Percentiles rank a stretch among this genome's conserved stretches.
Conservation (phyloP, 2,888 invertebrate species). For the Acanthoscelides obtectus region DNA sequence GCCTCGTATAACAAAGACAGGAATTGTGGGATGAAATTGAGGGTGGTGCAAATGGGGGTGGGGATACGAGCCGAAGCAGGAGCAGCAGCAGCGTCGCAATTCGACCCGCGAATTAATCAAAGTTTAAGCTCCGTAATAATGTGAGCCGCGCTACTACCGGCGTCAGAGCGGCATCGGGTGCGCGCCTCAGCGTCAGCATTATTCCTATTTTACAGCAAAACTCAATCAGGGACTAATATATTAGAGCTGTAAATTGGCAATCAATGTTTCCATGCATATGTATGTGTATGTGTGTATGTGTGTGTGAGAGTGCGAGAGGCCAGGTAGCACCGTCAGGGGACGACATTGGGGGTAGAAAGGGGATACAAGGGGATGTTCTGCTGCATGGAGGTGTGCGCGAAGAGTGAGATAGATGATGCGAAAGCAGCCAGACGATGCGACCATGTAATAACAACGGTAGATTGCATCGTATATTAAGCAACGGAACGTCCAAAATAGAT, state of each 20-base stretch:
- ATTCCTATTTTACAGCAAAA: conserved; percentile 51
- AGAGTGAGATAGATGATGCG: neutral
- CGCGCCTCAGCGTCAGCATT: conserved; percentile 49
- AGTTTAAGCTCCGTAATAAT: conserved; percentile 50
- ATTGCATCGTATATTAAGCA: conserved; percentile 51
- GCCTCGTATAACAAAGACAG: neutral
- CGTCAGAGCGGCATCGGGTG: neutral
- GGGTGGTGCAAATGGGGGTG: neutral
- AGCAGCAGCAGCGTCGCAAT: conserved; percentile 39
- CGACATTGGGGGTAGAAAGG: neutral
- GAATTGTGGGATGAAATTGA: neutral
- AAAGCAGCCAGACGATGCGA: neutral
- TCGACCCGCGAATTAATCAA: conserved; percentile 48
- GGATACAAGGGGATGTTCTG: neutral
- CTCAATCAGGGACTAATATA: conserved; percentile 52
- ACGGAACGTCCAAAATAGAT: conserved; percentile 47
- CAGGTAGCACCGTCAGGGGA: neutral
- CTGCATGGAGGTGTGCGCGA: neutral
- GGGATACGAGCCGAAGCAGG: conserved; percentile 19
- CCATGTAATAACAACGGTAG: conserved; percentile 48
- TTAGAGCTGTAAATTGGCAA: conserved; percentile 53
- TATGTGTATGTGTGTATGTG: conserved; percentile 36
- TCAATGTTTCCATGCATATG: conserved; percentile 52
- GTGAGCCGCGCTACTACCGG: conserved; percentile 28
- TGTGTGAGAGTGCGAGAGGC: conserved; percentile 7